A percentile compares a stretch with the other conserved stretches of the same genome.
Conservation (phyloP, 2,113 vertebrate species). For the Corythoichthys intestinalis region DNA sequence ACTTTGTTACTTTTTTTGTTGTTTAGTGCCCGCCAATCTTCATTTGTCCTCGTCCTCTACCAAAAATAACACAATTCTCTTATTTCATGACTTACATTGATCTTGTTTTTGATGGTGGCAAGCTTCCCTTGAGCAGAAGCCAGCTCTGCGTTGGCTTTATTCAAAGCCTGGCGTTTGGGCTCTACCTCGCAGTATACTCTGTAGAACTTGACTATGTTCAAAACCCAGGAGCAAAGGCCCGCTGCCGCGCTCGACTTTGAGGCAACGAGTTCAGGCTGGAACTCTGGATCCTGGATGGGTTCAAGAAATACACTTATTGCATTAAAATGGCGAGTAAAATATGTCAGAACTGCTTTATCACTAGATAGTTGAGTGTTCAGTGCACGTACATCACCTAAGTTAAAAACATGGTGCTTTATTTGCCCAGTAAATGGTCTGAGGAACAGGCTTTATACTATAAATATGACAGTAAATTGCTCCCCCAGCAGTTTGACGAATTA, state of each 20-base stretch:
- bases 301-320: background rate
- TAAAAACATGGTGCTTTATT: background rate
- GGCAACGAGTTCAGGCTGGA: constrained; percentile 82
- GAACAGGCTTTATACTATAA: background rate
- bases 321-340: background rate
- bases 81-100: constrained; percentile 74
- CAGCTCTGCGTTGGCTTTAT: constrained; percentile 83
- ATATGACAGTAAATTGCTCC: background rate
- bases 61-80: background rate
- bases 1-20: background rate
- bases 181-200: constrained; percentile 88
- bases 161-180: constrained; percentile 87
- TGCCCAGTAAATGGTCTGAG: background rate
- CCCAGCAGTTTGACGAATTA: background rate
- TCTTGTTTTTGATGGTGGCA: constrained; percentile 81
- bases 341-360: background rate
- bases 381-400: background rate
- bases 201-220: constrained; percentile 87
- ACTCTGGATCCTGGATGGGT: constrained; percentile 79
- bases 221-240: constrained; percentile 94
- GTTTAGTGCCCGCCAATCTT: background rate
- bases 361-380: background rate
- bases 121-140: constrained; percentile 86
- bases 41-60: background rate
- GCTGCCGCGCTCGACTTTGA: constrained; percentile 84